Conservation (phyloP, 1,140 invertebrate genomes). For the Dinothrombium tinctorium region DNA sequence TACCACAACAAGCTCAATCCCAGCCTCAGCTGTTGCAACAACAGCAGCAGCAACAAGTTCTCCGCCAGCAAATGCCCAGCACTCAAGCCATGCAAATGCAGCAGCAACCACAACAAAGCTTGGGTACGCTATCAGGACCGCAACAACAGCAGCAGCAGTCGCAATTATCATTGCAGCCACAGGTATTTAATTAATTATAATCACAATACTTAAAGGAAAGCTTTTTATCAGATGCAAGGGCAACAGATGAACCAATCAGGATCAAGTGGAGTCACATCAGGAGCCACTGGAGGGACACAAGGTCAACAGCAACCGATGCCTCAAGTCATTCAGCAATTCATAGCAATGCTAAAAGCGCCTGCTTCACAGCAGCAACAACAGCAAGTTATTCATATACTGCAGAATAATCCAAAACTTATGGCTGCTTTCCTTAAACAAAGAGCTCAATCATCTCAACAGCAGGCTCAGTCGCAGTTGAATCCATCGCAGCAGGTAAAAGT, state of each 20-base stretch:
- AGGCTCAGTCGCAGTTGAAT: no score
- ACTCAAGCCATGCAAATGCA: background rate
- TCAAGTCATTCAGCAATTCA: constrained; percentile 61
- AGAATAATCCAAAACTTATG: constrained; percentile 84
- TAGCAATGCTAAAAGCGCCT: constrained; percentile 65
- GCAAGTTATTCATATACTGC: constrained; percentile 73
- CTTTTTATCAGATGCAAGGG: constrained; percentile 8
- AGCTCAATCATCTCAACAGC: constrained; percentile 26
- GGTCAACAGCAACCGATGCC: constrained; percentile 15
- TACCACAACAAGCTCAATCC: constrained; percentile 9
- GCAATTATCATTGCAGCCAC: no score
- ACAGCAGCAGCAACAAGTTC: constrained; percentile 6
- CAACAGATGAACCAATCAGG: constrained; percentile 12
- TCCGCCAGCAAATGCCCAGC: constrained; percentile 1
- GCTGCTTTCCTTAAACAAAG: constrained; percentile 84
- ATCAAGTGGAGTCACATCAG: constrained; percentile 5
- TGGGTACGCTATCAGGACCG: background rate
- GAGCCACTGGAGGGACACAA: no score
- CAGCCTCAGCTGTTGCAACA: constrained; percentile 4
- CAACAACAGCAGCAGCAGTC: constrained; percentile 6
- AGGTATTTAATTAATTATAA: background rate
- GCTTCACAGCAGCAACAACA: constrained; percentile 74
- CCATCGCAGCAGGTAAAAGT: no score
- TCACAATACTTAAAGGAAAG: constrained; percentile 7
- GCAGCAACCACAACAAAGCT: background rate